Percentiles rank a stretch among this genome's conserved stretches.
Conservation (phyloP, 2,113 vertebrate species). For the Philantomba maxwellii region DNA sequence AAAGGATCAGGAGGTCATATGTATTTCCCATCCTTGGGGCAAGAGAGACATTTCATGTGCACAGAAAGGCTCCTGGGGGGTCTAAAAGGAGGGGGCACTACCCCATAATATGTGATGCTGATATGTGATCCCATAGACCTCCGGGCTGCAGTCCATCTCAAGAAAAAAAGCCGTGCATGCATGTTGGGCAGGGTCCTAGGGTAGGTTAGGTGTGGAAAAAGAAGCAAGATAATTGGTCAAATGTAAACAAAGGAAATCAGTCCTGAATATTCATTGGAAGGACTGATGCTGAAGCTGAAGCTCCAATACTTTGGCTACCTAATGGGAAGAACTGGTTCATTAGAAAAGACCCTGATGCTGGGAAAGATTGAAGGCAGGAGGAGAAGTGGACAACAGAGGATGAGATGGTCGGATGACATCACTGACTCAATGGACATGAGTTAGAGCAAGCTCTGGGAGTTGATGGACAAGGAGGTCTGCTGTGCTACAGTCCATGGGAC, state of each 20-base stretch:
- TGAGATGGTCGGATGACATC: not conserved
- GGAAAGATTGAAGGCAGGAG: not conserved
- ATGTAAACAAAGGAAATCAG: not conserved
- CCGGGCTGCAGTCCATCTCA: not conserved
- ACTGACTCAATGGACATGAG: not conserved
- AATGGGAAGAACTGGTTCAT: not conserved
- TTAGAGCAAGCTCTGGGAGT: rapidly evolving
- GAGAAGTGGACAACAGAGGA: not conserved
- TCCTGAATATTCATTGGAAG: not conserved
- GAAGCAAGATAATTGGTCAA: not conserved
- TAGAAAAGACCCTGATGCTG: not conserved
- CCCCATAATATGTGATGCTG: not conserved
- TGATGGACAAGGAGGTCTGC: not conserved
- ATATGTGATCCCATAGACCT: not conserved
- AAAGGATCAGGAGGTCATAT: not conserved
- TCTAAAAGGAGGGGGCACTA: not conserved
- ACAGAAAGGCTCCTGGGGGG: not conserved
- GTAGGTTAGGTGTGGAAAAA: not conserved
- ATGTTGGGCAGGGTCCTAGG: not conserved
- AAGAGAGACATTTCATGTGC: not conserved
- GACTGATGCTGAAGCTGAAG: not conserved
- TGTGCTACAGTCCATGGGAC: rapidly evolving
- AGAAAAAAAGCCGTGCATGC: not conserved
- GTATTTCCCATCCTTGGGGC: not conserved
- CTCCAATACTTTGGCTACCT: not conserved